Conservation (phyloP, 2,797 vertebrate genomes). For the Rousettus madagascariensis region DNA sequence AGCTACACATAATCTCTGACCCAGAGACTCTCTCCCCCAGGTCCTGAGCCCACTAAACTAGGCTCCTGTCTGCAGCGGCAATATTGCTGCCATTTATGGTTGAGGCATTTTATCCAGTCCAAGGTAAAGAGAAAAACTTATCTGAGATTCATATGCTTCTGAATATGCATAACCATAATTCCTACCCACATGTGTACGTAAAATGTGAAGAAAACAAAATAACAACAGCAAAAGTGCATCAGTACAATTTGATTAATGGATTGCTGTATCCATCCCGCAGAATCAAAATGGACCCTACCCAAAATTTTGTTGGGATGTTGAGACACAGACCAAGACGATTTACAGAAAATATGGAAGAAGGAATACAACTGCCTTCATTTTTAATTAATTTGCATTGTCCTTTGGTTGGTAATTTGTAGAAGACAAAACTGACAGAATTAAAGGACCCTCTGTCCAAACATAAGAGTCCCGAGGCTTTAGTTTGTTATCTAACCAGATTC, state of each 20-base stretch:
- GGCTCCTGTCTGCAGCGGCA: rapidly evolving
- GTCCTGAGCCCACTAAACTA: background rate
- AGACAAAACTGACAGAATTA: background rate
- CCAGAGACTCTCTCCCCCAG: background rate
- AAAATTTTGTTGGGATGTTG: background rate
- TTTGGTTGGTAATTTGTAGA: background rate
- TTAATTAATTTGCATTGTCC: background rate
- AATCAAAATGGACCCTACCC: background rate
- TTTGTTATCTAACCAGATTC: background rate
- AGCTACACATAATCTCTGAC: background rate
- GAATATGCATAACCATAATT: background rate
- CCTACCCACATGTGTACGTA: background rate
- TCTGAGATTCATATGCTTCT: background rate
- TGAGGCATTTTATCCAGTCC: background rate
- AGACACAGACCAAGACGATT: background rate
- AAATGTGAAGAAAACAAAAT: background rate
- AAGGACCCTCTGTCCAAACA: background rate
- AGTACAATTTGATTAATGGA: background rate
- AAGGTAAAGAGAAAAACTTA: background rate
- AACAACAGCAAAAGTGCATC: background rate
- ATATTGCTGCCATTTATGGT: background rate
- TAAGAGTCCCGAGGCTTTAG: background rate
- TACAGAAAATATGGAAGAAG: background rate
- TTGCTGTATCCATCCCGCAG: background rate
- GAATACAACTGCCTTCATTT: background rate